Conservation (phyloP, 1,140 invertebrate species). For the Laodelphax striatellus region DNA sequence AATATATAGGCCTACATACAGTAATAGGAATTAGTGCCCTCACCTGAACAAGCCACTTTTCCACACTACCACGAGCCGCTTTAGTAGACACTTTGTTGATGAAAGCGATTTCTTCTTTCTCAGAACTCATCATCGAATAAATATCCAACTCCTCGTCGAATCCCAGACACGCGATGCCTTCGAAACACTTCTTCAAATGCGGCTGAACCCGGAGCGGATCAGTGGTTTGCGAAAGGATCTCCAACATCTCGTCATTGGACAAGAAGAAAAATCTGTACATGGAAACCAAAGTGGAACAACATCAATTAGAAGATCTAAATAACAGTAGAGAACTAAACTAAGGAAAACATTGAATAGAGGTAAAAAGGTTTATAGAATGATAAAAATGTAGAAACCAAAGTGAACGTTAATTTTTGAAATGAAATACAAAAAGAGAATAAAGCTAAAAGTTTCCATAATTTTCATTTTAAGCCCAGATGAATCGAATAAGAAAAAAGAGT, state of each 20-base stretch:
- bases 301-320: too few relatives aligned
- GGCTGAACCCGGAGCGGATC: conserved; percentile 79
- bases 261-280: conserved; percentile 78
- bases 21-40: conserved; percentile 18
- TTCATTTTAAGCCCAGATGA: too few relatives aligned
- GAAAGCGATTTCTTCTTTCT: conserved; percentile 67
- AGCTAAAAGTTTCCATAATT: too few relatives aligned
- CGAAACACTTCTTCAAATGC: conserved; percentile 87
- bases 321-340: too few relatives aligned
- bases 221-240: conserved; percentile 87
- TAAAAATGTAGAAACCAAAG: too few relatives aligned
- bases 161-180: conserved; percentile 55
- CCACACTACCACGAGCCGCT: conserved; percentile 76
- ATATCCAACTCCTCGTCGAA: conserved; percentile 73
- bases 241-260: conserved; percentile 90
- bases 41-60: conserved; percentile 79
- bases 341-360: too few relatives aligned
- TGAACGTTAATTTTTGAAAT: too few relatives aligned
- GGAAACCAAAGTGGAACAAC: too few relatives aligned
- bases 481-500: too few relatives aligned
- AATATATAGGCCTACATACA: too few relatives aligned
- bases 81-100: conserved; percentile 57
- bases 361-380: too few relatives aligned
- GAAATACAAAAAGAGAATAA: too few relatives aligned
- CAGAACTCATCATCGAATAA: conserved; percentile 71